Evolutionary conservation across 2,888 invertebrate genomes (phyloP), one percentile per base, ranked within the genome.

Genomic region (Atrina japonica): DNA sequence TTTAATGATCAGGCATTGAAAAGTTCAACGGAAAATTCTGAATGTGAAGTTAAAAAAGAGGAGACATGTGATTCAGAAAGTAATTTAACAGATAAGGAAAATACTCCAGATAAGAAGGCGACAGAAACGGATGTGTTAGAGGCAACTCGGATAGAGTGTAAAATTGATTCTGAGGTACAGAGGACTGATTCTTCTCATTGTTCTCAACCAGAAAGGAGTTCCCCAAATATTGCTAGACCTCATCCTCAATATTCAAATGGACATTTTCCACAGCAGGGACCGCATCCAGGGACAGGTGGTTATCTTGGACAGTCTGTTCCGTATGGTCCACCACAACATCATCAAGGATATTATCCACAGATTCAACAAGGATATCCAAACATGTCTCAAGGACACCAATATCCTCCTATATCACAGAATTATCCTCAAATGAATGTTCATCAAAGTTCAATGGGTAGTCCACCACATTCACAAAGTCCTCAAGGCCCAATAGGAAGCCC

Each of bases 221-320:
- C 40, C 21, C 27, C 45, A 14, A 52, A 18, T 7, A 47, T 53
- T 6, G 23, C 61, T 16, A 61, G 56, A 40, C 61, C 55, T 27
- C 23, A 18, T 16, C 55, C 68, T 21, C 55, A 45, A 25, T 63
- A 63, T 47, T 55, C 68, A 53, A 23, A 45, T 43, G 65, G 55
- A 25, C 55, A 47, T 52, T 52, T 52, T 27, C 25, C 45, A 21
- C 25, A 43, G 2, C 60, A 60, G 27, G 25, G 41, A 3, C 18
- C 25, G 18, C 55, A 60, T 14, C 59, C 5, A 35, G 35, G 53
- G 11, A 65, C 49, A 25, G 66, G 69, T 27, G 65, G 69, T 45
- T 50, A 65, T 23, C 65, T 68, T 7, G 55, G 64, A 5, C 71
- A 75, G 60, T 64, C 65, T 25, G 5, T 47, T 52, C 58, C 69